A percentile compares a stretch with the other conserved stretches of the same genome.
phyloP scores from a whole-genome alignment of 35 echinoderm and acorn worm species.

The Apostichopus japonicus region DNA sequence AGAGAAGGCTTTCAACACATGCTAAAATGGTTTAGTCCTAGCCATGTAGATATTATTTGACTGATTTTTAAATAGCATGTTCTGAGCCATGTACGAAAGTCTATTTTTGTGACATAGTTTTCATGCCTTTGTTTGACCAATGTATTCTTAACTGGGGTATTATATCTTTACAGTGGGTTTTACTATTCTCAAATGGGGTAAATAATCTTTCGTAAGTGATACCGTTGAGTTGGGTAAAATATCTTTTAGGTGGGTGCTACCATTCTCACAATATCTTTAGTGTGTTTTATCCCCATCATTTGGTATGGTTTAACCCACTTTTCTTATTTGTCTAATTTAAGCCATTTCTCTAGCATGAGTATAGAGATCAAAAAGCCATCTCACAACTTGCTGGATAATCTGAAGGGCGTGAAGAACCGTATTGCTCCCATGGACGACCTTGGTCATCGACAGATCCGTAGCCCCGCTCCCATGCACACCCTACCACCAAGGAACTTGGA shows the following conservation, averaged over 20 bases:
- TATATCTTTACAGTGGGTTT: too few relatives aligned
- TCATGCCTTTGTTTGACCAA: too few relatives aligned
- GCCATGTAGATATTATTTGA: too few relatives aligned
- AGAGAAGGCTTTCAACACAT: too few relatives aligned
- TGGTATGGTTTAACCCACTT: background rate
- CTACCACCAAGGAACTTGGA: constrained; percentile 6
- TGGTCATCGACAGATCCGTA: background rate
- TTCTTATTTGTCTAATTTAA: background rate
- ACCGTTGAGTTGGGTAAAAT: too few relatives aligned
- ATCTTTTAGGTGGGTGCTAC: background rate
- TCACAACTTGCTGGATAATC: background rate
- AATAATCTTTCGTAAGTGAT: too few relatives aligned
- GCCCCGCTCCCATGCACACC: background rate
- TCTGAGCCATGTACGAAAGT: too few relatives aligned
- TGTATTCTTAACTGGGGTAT: too few relatives aligned
- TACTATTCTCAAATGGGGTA: too few relatives aligned
- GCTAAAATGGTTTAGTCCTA: too few relatives aligned
- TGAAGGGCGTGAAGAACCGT: background rate
- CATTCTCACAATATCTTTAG: background rate
- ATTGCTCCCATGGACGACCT: constrained; percentile 23
- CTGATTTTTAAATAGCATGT: too few relatives aligned
- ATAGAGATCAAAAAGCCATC: background rate
- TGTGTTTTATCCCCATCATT: background rate
- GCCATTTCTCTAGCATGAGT: background rate
- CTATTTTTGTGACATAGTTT: too few relatives aligned